Base-by-base conservation (phyloP, 2,888 invertebrate species). In the Macrostomum cliftonense region DNA sequence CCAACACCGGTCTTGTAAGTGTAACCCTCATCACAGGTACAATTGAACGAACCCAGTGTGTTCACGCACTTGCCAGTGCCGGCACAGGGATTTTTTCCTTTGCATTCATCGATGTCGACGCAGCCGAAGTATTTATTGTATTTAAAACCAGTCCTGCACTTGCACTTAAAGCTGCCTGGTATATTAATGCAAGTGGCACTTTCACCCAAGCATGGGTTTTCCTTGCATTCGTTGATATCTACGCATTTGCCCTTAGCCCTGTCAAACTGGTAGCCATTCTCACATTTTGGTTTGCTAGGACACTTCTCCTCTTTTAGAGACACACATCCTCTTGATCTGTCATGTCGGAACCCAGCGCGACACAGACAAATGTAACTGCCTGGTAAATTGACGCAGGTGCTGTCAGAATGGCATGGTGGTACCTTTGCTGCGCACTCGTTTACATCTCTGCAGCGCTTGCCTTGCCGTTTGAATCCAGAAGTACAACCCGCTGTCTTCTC, bases 301-400 rank as follows among this genome's bases (percentile, higher is more conserved):
- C 28, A 28, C 28, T 28, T 28, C 28, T 28, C 28, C 28, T 28
- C 9, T 9, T 28, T 28, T 9, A 28, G 28, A 28, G 28, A 28
- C 28, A 28, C 28, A 28, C 28, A 28, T 28, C 28, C 28, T 7
- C 28, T 4, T 4, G 28, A 28, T 28, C 28, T 28, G 28, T 28
- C 28, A 28, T 28, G 28, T 28, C 28, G 28, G 28, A 28, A 28
- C 5, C 85, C 84, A 12, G 76, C 51, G 40, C 63, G 58, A 63
- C 71, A 71, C 17, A 58, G 60, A 55, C 71, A 71, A 11, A 55
- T 48, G 52, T 60, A 67, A 45, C 65, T 65, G 2, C 71, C 71
- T 1, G 65, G 63, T 4, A 60, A 59, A 56, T 71, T 71, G 12
- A 63, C 54, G 56, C 71, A 71, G 19, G 59, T 52, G 11, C 57